phyloP scores from a whole-genome alignment of 2,113 vertebrate genomes.

The Saguinus midas region DNA sequence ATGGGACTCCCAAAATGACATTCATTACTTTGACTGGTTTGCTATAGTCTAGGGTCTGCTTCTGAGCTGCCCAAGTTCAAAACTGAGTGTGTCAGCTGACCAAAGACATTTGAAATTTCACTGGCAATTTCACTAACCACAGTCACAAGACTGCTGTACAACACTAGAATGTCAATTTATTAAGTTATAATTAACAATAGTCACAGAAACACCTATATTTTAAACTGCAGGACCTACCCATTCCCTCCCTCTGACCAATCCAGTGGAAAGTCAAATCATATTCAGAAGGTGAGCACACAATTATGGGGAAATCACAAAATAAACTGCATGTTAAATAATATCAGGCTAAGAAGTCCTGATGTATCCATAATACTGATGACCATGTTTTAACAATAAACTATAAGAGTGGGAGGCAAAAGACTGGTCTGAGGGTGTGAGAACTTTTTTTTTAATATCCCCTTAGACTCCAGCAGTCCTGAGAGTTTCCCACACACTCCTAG shows the following conservation, averaged over 20 bases:
- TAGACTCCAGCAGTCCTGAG: neutral
- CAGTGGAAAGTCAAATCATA: neutral
- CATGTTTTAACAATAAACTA: neutral
- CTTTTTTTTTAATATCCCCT: neutral
- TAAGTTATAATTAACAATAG: neutral
- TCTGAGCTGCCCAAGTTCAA: neutral
- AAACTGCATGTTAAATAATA: neutral
- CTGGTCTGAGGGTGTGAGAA: neutral
- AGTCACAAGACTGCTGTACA: neutral
- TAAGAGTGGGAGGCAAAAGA: neutral
- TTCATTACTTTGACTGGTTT: neutral
- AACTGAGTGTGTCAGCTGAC: neutral
- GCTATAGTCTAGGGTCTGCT: neutral
- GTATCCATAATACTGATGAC: neutral
- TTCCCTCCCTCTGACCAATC: neutral
- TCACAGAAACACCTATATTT: neutral
- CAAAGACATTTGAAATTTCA: slow-evolving; percentile 10
- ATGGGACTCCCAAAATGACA: neutral
- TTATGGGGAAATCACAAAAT: neutral
- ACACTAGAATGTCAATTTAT: neutral
- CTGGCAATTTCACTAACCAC: neutral
- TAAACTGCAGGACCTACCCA: neutral
- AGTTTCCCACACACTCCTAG: neutral
- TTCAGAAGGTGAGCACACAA: neutral
- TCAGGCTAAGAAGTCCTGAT: neutral